Percentiles rank a stretch among this genome's conserved stretches.
These are phyloP conservation scores for Aythya fuligula DNA, from an alignment of 2,797 vertebrate genomes.

Conservation along the genomic window DNA sequence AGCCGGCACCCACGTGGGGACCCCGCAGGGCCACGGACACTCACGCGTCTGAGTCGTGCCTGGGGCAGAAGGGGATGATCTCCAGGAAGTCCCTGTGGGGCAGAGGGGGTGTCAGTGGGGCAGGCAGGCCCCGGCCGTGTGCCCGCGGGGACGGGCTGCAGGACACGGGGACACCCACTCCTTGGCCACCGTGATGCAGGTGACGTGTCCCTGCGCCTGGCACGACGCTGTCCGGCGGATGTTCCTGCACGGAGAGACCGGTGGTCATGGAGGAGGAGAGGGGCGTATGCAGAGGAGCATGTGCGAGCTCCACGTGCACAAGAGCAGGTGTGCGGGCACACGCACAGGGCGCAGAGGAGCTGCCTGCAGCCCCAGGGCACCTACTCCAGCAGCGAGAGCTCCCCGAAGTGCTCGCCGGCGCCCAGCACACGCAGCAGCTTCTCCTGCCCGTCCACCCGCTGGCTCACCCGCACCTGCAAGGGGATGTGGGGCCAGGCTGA, in stretches of 20 bases:
- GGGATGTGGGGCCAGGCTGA: not conserved
- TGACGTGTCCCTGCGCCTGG: conserved; percentile 82
- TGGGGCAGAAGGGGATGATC: not conserved
- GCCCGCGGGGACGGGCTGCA: too few relatives aligned
- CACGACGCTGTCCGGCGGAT: conserved; percentile 85
- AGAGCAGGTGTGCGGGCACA: not conserved
- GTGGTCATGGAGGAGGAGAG: too few relatives aligned
- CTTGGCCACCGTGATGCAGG: conserved; percentile 86
- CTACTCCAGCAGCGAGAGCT: conserved; percentile 88
- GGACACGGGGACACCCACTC: conserved; percentile 74
- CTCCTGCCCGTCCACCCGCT: conserved; percentile 77
- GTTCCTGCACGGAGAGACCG: conserved; percentile 67
- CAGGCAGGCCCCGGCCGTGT: not conserved
- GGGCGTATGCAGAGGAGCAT: accelerated
- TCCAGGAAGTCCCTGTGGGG: conserved; percentile 20
- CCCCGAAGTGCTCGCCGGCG: conserved; percentile 86
- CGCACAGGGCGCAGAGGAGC: not conserved
- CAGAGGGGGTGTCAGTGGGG: not conserved
- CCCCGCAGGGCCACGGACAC: not conserved
- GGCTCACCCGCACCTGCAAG: conserved; percentile 82
- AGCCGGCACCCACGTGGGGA: not conserved
- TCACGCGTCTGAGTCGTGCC: not conserved
- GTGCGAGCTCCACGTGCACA: not conserved
- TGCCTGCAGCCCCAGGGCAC: not conserved
- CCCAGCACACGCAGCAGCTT: conserved; percentile 82